Evolutionary conservation across 1,140 invertebrate genomes (phyloP), one percentile per base, ranked within the genome.

Genomic region (Diploscapter pachys): DNA sequence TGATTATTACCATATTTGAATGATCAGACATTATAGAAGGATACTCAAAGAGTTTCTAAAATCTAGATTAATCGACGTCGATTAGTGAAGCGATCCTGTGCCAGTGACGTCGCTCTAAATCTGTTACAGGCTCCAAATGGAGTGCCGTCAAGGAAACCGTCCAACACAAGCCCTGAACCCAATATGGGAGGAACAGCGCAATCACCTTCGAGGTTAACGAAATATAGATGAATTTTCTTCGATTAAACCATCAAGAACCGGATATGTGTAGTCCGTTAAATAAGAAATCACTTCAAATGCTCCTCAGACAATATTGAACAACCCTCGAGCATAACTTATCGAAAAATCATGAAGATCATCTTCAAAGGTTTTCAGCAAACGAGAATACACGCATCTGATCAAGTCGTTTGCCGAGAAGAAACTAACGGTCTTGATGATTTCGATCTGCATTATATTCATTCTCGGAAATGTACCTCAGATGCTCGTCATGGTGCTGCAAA

Each of bases 401-500:
- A 78, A 72, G 63, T 78, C 76, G 53, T 83, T 83, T 66, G 83
- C 83, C 2, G 82, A 83, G 68, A 84, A 81, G 72, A 84, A 82
- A 52, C 73, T 83, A 13, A 83, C 82, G 31, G 83, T 79, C 4
- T 71, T 83, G 13, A 83, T 83, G 82, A 63, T 80, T 8, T 71
- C 73, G 0, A 83, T 83, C 53, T 83, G 82, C 72, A 50, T 85
- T 50, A 85, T 83, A 50, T 83, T 76, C 71, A 69, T 82, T 31
- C 54, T 83, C 5, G 81, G 82, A 51, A 83, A 83, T 53, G 55
- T 83, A 6, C 82, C 82, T 8, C 82, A 83, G 72, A 85, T 82
- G 57, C 71, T 81, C n/a, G 79, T 85, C 5, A 83, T 83, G 82
- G 73, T 84, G 5, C 50, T 85, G 13, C 82, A 83, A 72, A 85